A percentile compares a stretch with the other conserved stretches of the same genome.
These are phyloP conservation scores for Petaurus breviceps DNA, from an alignment of 2,113 vertebrate genomes.

Conservation along the genomic window DNA sequence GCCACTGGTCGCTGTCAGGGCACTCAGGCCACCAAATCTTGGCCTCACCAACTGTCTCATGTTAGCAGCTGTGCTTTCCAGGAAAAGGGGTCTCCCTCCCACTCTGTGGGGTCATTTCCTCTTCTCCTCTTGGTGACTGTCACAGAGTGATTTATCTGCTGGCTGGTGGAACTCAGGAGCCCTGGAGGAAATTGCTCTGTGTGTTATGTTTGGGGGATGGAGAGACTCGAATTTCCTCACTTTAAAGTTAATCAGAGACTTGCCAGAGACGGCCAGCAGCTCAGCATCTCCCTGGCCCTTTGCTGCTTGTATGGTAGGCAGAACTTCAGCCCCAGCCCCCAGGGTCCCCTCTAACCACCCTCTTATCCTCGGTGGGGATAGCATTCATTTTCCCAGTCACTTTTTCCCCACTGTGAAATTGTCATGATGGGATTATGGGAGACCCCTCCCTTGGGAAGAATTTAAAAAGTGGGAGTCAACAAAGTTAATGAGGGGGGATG, in stretches of 20 bases:
- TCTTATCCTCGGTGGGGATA: too few species aligned
- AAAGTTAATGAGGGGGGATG: too few species aligned
- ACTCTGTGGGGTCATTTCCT: slow-evolving; percentile 58
- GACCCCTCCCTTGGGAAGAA: too few species aligned
- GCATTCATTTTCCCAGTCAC: too few species aligned
- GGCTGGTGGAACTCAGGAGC: slow-evolving; percentile 55
- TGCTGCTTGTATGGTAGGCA: too few species aligned
- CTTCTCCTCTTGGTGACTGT: slow-evolving; percentile 55
- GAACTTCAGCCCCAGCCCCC: too few species aligned
- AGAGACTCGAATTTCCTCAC: slow-evolving; percentile 55
- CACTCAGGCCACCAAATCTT: too few species aligned
- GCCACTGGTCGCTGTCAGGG: accelerated
- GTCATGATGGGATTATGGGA: too few species aligned
- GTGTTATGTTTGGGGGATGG: slow-evolving; percentile 54
- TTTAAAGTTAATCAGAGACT: slow-evolving; percentile 58
- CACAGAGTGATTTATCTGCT: slow-evolving; percentile 59
- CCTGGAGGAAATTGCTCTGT: slow-evolving; percentile 72
- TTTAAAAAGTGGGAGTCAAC: too few species aligned
- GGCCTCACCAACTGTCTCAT: accelerated
- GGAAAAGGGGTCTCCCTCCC: slow-evolving; percentile 52
- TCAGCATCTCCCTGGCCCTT: slow-evolving; percentile 1
- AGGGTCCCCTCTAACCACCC: too few species aligned
- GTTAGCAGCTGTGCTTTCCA: slow-evolving; percentile 19
- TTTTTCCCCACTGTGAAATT: too few species aligned
- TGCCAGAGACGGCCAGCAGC: not conserved